phyloP scores from a whole-genome alignment of 2,113 vertebrate genomes.

The Hymenochirus boettgeri region DNA sequence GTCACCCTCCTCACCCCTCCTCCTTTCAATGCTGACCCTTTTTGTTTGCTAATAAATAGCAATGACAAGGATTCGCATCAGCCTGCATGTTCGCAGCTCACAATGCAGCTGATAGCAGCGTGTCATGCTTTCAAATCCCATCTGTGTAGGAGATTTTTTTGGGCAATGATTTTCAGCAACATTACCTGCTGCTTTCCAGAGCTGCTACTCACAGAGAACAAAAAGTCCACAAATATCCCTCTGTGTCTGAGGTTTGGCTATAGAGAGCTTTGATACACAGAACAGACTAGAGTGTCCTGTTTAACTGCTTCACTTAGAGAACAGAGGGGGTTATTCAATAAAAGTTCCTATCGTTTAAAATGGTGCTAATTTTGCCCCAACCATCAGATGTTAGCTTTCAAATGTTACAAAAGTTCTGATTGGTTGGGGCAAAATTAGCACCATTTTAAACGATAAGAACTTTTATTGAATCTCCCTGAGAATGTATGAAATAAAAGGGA shows the following conservation, averaged over 20 bases:
- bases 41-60: conserved; percentile 15
- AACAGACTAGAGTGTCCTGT: background rate
- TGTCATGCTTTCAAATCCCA: conserved; percentile 33
- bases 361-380: no score
- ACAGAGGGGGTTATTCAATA: no score
- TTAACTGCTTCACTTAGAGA: background rate
- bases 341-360: no score
- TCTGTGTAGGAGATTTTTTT: conserved; percentile 37
- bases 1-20: conserved; percentile 20
- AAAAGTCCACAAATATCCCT: background rate
- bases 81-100: conserved; percentile 26
- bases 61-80: conserved; percentile 31
- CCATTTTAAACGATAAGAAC: no score
- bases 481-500: no score
- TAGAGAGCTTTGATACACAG: no score
- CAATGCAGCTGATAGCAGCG: conserved; percentile 42
- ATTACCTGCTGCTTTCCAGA: conserved; percentile 36
- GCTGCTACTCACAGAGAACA: conserved; percentile 1
- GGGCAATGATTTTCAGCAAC: conserved; percentile 27
- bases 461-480: no score
- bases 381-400: no score
- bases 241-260: background rate
- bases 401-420: no score
- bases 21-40: conserved; percentile 1
- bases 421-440: no score